Evolutionary conservation across 2,797 vertebrate genomes (phyloP).

Genomic region (Myotis vivesi): DNA sequence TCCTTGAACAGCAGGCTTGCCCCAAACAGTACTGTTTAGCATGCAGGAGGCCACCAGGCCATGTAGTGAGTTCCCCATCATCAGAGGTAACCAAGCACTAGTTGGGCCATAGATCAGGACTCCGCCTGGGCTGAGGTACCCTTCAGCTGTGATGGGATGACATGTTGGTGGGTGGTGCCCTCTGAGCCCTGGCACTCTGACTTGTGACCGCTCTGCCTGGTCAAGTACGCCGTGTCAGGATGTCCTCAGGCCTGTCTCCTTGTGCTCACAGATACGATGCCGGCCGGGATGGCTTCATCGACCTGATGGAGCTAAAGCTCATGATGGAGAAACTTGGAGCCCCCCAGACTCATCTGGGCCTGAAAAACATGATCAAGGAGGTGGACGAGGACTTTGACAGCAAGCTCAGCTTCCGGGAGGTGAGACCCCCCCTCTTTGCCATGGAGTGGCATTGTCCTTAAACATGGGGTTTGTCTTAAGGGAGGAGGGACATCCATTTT

Average conservation of each 20-base stretch:
- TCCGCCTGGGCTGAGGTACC: background rate
- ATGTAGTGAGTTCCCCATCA: accelerated
- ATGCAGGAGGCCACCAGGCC: background rate
- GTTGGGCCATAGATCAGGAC: background rate
- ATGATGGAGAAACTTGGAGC: conserved; percentile 98
- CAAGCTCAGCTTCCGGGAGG: conserved; percentile 97
- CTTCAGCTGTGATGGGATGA: background rate
- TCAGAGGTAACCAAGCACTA: background rate
- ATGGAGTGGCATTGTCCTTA: accelerated
- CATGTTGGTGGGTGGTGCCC: accelerated
- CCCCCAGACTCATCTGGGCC: conserved; percentile 93
- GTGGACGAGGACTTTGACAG: conserved; percentile 96
- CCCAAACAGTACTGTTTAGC: background rate
- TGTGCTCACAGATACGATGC: conserved; percentile 88
- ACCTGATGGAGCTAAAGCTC: conserved; percentile 96
- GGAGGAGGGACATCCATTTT: background rate
- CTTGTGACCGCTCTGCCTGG: accelerated
- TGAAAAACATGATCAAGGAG: conserved; percentile 99
- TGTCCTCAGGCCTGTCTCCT: background rate
- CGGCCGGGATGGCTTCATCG: conserved; percentile 92
- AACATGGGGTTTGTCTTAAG: background rate
- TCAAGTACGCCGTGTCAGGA: background rate
- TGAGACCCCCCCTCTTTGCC: conserved; percentile 61
- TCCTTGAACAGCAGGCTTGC: background rate
- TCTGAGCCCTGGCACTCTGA: background rate